Conservation (phyloP, 2,888 invertebrate species). For the Synergus itoensis region DNA sequence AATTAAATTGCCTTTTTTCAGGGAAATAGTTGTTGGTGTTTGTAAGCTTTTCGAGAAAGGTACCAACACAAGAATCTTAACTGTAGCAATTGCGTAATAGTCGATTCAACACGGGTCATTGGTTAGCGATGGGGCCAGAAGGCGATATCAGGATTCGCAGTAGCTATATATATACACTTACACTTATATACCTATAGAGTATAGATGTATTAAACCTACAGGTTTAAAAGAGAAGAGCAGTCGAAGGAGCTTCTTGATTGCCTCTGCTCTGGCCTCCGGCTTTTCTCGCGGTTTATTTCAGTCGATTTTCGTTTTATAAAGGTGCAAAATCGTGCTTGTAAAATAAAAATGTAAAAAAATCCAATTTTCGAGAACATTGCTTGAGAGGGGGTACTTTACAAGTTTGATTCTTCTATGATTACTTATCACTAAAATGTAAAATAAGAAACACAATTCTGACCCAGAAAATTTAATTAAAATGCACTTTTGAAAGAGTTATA, state of each 20-base stretch:
- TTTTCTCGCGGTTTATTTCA: slow-evolving; percentile 46
- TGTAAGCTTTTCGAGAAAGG: background rate
- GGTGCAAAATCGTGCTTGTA: background rate
- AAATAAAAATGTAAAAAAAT: background rate
- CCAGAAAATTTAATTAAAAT: too few species aligned
- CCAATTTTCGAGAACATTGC: background rate
- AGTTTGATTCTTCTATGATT: background rate
- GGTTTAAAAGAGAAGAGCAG: slow-evolving; percentile 26
- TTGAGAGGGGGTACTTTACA: background rate
- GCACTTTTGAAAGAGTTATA: too few species aligned
- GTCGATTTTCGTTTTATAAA: slow-evolving; percentile 28
- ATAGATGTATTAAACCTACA: background rate
- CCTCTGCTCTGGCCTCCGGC: slow-evolving; percentile 45
- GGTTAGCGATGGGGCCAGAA: slow-evolving; percentile 62
- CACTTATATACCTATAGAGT: background rate
- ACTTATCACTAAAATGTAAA: background rate
- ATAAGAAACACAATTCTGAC: background rate
- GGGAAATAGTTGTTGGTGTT: background rate
- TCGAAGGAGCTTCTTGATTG: slow-evolving; percentile 50
- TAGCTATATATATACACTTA: background rate
- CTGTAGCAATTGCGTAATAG: slow-evolving; percentile 67
- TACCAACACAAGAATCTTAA: slow-evolving; percentile 17
- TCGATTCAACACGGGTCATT: slow-evolving; percentile 71
- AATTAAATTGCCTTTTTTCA: slow-evolving; percentile 5
- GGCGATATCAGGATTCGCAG: slow-evolving; percentile 27